Conservation (phyloP, 2,113 vertebrate genomes). For the Heliornis fulica region DNA sequence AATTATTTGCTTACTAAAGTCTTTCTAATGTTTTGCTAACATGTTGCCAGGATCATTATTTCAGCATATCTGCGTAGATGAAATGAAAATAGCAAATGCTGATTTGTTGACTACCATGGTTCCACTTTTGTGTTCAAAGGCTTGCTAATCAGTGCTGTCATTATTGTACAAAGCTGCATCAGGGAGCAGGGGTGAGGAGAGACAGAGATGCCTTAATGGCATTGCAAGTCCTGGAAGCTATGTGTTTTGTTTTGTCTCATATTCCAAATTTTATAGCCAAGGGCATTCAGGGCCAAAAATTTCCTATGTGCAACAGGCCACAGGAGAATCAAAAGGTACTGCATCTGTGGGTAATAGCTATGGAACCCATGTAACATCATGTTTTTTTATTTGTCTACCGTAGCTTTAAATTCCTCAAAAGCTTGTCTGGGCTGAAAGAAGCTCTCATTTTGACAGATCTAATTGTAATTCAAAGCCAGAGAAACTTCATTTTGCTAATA, state of each 20-base stretch:
- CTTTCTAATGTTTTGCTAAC: constrained; percentile 74
- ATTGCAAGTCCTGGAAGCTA: background rate
- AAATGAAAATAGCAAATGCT: background rate
- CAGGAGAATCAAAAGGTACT: background rate
- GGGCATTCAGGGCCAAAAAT: background rate
- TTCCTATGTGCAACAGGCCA: background rate
- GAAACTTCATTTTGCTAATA: background rate
- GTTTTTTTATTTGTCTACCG: background rate
- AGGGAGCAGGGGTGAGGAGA: background rate
- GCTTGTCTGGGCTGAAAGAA: background rate
- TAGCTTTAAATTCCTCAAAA: background rate
- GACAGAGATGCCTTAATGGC: background rate
- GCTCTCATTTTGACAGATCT: background rate
- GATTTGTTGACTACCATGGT: background rate
- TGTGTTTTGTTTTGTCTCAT: background rate
- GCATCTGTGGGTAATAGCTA: fast-evolving
- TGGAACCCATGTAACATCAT: background rate
- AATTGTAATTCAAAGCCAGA: background rate
- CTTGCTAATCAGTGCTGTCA: background rate
- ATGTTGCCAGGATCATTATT: constrained; percentile 72
- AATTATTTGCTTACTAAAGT: constrained; percentile 81
- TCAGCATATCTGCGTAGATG: constrained; percentile 52
- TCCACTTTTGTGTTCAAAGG: background rate
- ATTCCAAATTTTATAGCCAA: background rate
- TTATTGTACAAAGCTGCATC: background rate